Evolutionary conservation across 2,888 invertebrate species (phyloP).

Genomic region (Heteropelma amictum): DNA sequence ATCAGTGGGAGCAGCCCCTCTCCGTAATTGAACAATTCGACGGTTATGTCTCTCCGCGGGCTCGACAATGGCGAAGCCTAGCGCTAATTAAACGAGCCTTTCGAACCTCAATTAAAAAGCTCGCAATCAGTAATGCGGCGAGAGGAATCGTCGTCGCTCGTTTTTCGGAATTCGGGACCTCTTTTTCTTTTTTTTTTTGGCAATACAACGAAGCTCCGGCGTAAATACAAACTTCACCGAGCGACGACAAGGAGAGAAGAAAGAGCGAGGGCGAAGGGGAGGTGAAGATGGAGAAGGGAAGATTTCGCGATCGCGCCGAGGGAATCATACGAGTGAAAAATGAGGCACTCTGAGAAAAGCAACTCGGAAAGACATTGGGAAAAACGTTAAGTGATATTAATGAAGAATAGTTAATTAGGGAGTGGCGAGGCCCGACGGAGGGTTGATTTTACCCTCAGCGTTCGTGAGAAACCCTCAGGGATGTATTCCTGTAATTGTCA

Average conservation of each 20-base stretch:
- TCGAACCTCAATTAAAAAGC: constrained; percentile 33
- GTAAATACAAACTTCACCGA: too few relatives aligned
- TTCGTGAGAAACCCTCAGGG: constrained; percentile 51
- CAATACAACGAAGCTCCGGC: too few relatives aligned
- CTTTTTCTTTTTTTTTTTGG: too few relatives aligned
- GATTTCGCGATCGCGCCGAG: not conserved
- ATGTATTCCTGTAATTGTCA: constrained; percentile 68
- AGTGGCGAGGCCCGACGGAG: constrained; percentile 55
- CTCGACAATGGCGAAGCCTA: not conserved
- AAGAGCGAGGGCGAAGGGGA: not conserved
- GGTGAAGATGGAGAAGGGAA: not conserved
- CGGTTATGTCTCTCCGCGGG: constrained; percentile 32
- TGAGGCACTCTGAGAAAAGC: constrained; percentile 13
- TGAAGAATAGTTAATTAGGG: constrained; percentile 68
- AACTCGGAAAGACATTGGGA: constrained; percentile 11
- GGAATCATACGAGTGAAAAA: constrained; percentile 55
- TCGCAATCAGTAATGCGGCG: constrained; percentile 10
- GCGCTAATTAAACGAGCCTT: constrained; percentile 10
- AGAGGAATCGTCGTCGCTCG: not conserved
- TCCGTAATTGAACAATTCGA: constrained; percentile 46
- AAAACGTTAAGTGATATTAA: constrained; percentile 67
- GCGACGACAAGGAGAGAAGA: not conserved
- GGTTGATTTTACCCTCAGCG: constrained; percentile 34
- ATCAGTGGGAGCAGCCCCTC: constrained; percentile 1
- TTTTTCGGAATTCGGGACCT: not conserved